These are phyloP conservation scores for Dromiciops gliroides DNA, from an alignment of 2,113 vertebrate genomes.

Conservation along the genomic window DNA sequence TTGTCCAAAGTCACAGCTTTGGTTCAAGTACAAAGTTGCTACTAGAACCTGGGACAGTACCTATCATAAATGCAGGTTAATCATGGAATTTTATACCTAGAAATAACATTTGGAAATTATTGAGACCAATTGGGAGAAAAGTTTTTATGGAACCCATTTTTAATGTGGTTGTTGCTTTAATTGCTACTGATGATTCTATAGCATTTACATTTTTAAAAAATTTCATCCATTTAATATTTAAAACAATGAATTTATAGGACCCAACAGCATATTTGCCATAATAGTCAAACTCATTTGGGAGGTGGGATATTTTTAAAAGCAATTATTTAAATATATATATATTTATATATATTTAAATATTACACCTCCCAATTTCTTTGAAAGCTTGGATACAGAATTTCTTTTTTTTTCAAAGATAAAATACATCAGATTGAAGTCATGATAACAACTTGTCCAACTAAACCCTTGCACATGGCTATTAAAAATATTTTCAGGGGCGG, in stretches of 20 bases:
- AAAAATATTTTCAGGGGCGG: too few relatives aligned
- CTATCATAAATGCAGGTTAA: background rate
- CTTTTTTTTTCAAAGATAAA: background rate
- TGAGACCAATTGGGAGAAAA: background rate
- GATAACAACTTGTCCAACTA: fast-evolving
- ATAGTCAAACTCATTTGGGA: background rate
- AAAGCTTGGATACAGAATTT: background rate
- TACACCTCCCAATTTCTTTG: background rate
- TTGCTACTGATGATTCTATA: background rate
- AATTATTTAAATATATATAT: background rate
- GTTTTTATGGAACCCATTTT: background rate
- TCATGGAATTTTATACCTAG: background rate
- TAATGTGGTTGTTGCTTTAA: background rate
- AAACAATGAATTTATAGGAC: conserved; percentile 13
- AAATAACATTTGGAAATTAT: background rate
- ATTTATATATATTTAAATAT: too few relatives aligned
- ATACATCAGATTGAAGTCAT: fast-evolving
- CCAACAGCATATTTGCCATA: background rate
- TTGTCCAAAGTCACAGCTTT: background rate
- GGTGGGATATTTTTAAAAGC: background rate
- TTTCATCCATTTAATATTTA: conserved; percentile 32
- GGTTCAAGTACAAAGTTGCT: too few relatives aligned
- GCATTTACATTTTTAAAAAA: background rate
- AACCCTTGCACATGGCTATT: fast-evolving
- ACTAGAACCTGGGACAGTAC: background rate